Evolutionary conservation across 2,113 vertebrate species (phyloP), one percentile per base, ranked within the genome.

Genomic region (Columba janthina): DNA sequence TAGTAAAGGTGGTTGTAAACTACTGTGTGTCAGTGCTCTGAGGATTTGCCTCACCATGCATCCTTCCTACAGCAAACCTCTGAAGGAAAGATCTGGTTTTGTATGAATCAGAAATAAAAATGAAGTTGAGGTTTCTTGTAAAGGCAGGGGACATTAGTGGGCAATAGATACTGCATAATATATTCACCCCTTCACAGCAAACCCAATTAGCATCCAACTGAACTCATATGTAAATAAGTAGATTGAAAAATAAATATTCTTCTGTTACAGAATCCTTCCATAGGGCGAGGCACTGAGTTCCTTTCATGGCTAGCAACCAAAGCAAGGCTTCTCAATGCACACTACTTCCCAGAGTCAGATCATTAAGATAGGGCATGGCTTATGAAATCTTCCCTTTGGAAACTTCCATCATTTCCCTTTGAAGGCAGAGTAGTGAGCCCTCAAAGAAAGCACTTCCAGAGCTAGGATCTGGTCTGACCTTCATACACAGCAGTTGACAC

Each of bases 401-500:
- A 77, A 67, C 18, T 90, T 66, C 48, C 53, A 58, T 54, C 3
- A 12, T 80, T 83, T 62, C 24, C 9, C 6, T 90, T 80, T 77
- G 48, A 86, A 62, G 21, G 40, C 0, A 74, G 42, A 80, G 13
- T 56, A 80, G 42, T 71, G 36, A 50, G 15, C 6, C 17, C 40
- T 46, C 24, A 62, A 46, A 84, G 32, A 86, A 77, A 74, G 25
- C 2, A 1, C 20, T 81, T 13, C 34, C 2, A 3, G 22, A 36
- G 6, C 11, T 48, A 42, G 67, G 38, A 40, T 71, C 32, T 80
- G 60, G 14, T 10, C 26, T 51, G 69, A 56, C 38, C 14, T 67
- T 28, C 3, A 0, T 10, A 56, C 71, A 10, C 1, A 0, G 11
- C 62, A 64, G 15, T 4, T 85, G 77, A 38, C 25, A n/a, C 58